phyloP scores from a whole-genome alignment of 2,113 vertebrate species.

The Alligator mississippiensis region DNA sequence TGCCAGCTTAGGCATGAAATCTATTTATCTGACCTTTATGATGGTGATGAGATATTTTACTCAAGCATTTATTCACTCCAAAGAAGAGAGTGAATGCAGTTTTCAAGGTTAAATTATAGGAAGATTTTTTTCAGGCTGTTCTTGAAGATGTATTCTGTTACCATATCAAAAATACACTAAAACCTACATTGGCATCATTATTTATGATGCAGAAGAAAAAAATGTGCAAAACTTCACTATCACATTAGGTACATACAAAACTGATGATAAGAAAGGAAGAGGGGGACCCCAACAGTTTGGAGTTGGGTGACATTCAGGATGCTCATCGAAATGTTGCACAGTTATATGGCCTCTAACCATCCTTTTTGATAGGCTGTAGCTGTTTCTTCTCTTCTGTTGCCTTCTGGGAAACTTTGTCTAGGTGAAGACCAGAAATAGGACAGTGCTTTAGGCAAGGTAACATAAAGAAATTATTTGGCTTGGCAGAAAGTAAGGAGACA shows the following conservation, averaged over 20 bases:
- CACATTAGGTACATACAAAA: not conserved
- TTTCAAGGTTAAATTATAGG: not conserved
- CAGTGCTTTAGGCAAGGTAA: not conserved
- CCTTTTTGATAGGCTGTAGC: not conserved
- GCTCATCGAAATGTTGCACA: not conserved
- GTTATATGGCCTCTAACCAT: not conserved
- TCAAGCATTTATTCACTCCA: not conserved
- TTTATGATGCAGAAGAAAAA: not conserved
- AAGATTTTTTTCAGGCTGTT: not conserved
- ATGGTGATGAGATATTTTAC: not conserved
- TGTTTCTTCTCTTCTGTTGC: not conserved
- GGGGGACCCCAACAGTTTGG: not conserved
- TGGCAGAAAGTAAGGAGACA: not conserved
- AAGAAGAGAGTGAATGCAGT: not conserved
- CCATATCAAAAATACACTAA: not conserved
- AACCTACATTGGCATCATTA: not conserved
- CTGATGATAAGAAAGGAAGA: not conserved
- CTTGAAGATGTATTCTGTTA: not conserved
- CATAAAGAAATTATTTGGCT: not conserved
- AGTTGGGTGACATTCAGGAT: not conserved
- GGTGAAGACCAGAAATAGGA: not conserved
- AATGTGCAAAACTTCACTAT: not conserved
- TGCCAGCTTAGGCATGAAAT: accelerated
- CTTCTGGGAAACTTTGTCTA: not conserved
- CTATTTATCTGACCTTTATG: not conserved